Evolutionary conservation across 2,113 vertebrate species (phyloP).

Genomic region (Calidris pugnax): DNA sequence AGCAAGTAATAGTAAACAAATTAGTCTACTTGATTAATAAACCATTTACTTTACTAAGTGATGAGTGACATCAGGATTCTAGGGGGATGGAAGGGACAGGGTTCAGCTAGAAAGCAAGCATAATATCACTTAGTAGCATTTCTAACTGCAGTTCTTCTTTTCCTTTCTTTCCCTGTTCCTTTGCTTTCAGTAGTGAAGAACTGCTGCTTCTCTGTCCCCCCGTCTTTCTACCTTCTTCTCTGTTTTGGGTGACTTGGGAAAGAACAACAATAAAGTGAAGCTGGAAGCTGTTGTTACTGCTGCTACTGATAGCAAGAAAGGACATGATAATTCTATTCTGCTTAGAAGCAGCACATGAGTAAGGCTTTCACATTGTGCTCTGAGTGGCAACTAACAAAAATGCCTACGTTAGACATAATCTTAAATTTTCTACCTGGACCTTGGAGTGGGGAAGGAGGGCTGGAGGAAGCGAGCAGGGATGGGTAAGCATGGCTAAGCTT

Average conservation of each 20-base stretch:
- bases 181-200: neutral
- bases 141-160: neutral
- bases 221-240: neutral
- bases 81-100: neutral
- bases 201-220: neutral
- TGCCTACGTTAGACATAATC: neutral
- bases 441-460: neutral
- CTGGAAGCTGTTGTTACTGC: neutral
- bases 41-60: neutral
- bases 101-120: neutral
- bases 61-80: neutral
- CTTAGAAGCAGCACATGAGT: neutral
- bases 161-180: neutral
- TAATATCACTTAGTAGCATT: neutral
- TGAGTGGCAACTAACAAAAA: neutral
- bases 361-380: neutral
- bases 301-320: neutral
- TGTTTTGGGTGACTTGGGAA: neutral
- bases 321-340: neutral
- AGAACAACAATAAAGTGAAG: neutral
- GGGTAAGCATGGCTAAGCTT: neutral
- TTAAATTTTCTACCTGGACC: neutral
- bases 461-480: neutral
- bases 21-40: neutral
- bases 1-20: neutral